Conservation (phyloP, 2,113 vertebrate genomes). For the Muntiacus reevesi region DNA sequence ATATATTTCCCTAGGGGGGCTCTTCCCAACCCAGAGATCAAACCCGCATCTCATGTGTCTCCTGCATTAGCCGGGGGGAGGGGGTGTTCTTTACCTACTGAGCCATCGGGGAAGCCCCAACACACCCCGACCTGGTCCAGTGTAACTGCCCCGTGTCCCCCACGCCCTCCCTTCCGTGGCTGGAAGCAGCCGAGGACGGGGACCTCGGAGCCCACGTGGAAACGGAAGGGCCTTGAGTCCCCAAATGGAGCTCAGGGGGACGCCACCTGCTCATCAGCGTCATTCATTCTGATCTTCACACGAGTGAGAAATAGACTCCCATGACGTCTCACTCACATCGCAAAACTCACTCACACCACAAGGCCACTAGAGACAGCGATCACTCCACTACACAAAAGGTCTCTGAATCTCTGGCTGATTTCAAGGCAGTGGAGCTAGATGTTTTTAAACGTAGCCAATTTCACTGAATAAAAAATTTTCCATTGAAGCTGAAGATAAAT, state of each 20-base stretch:
- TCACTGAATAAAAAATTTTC: not conserved
- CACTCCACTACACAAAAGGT: not conserved
- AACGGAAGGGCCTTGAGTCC: not conserved
- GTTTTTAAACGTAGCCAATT: not conserved
- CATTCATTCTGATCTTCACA: not conserved
- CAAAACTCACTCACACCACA: not conserved
- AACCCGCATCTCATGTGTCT: not conserved
- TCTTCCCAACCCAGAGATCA: not conserved
- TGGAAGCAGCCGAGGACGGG: accelerated
- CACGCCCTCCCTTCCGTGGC: not conserved
- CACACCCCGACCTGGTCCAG: accelerated
- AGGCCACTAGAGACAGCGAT: not conserved
- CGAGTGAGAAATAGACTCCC: not conserved
- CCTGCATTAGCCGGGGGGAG: not conserved
- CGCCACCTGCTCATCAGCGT: not conserved
- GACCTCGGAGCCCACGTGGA: not conserved
- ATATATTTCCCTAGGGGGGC: not conserved
- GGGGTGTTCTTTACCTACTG: not conserved
- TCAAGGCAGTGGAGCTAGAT: not conserved
- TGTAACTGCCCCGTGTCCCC: accelerated
- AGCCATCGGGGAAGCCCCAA: not conserved
- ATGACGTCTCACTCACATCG: accelerated
- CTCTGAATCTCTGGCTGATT: not conserved
- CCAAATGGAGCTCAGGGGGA: not conserved
- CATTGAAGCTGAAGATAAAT: not conserved